These are phyloP conservation scores for Yponomeuta plumbellus DNA, from an alignment of 2,888 invertebrate species.

Conservation along the genomic window DNA sequence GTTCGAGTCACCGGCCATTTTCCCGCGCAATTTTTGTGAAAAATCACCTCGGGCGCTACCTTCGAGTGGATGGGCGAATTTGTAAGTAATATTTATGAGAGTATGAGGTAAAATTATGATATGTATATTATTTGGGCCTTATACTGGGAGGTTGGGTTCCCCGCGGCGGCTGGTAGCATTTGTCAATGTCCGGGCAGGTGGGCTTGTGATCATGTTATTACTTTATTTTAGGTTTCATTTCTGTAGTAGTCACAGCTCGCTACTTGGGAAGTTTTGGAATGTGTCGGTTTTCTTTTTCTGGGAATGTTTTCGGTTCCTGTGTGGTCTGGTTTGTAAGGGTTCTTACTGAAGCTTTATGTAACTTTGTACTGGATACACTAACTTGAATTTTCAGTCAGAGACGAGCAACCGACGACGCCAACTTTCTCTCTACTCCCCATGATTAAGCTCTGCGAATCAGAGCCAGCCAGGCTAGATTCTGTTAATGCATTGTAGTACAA, in stretches of 20 bases:
- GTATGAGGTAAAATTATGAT: conserved; percentile 63
- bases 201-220: conserved; percentile 54
- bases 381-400: no score
- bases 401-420: no score
- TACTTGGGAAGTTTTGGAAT: conserved; percentile 16
- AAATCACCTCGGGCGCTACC: conserved; percentile 49
- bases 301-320: conserved; percentile 19
- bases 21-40: conserved; percentile 51
- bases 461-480: no score
- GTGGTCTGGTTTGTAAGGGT: conserved; percentile 20
- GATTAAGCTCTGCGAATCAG: no score
- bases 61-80: conserved; percentile 50
- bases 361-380: no score
- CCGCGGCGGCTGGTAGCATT: conserved; percentile 48
- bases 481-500: no score
- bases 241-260: conserved; percentile 43
- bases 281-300: conserved; percentile 18
- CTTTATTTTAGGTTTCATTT: conserved; percentile 59
- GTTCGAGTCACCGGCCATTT: conserved; percentile 22
- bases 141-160: conserved; percentile 43
- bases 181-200: conserved; percentile 68
- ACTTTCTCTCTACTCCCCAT: no score
- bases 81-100: conserved; percentile 61
- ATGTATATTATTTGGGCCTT: conserved; percentile 67
- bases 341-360: conserved; percentile 4